Base-by-base conservation (phyloP, 2,113 vertebrate genomes). In the Daboia siamensis region DNA sequence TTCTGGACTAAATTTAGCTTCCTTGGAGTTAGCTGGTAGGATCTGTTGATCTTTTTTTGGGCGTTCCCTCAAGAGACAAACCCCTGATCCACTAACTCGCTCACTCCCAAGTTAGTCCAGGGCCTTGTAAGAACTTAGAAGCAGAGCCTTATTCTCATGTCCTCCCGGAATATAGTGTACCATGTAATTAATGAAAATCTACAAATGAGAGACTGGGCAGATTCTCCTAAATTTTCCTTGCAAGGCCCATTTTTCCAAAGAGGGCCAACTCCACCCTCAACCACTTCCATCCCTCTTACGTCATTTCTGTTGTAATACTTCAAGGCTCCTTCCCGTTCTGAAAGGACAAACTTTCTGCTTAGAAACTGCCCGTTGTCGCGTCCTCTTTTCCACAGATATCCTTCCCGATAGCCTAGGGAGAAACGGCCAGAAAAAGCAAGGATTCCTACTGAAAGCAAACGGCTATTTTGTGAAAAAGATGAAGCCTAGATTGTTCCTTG, bases 221-320 rank as follows among this genome's bases (percentile, higher is more conserved):
- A 29, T n/a, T 69, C 12, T n/a, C 61, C 57, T 61, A 26, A 61
- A 61, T 2, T 26, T 61, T 61, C 57, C 57, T 3, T 11, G 4
- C 21, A 13, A 1, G 21, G 12, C 15, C 5, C 55, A 44, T 44
- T 10, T 21, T 59, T 59, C 4, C 23, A 52, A 51, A 51, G 85
- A 59, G 12, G 44, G 20, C 1, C n/a, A 6, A 1, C 90, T 64
- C 21, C 33, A 5, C 33, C 20, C 5, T 56, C 26, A 46, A 46
- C 0, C 0, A 17, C 5, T 56, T 10, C 2, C 69, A 74, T 12
- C 10, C 12, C 21, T 93, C 99, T 98, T 95, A 99, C 99, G 0
- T 99, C 99, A 0, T 98, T 98, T 94, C 98, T 99, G 98, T 99
- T 99, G 98, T 99, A 99, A 94, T 99, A 99, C 93, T 99, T 99